Percentiles rank a stretch among this genome's conserved stretches.
phyloP scores from a whole-genome alignment of 2,797 vertebrate genomes.

The Ibycter americanus region DNA sequence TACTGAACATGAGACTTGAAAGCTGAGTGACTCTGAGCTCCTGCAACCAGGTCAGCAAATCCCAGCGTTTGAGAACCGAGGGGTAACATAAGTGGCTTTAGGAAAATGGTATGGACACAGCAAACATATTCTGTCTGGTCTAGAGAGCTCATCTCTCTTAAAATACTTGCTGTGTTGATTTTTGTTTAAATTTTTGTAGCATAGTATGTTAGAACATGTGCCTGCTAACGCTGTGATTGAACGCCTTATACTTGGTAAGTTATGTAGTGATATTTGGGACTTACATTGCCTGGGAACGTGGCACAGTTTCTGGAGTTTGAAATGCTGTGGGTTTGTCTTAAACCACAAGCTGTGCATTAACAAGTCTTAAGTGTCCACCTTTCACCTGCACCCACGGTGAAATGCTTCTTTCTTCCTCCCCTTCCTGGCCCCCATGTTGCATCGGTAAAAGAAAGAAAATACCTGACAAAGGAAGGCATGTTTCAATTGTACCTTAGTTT shows the following conservation, averaged over 20 bases:
- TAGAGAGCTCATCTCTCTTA: not conserved
- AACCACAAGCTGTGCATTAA: no score
- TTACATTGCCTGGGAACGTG: not conserved
- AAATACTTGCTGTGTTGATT: not conserved
- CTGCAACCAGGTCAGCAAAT: not conserved
- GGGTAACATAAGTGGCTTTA: not conserved
- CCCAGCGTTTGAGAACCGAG: not conserved
- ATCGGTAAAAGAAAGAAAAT: not conserved
- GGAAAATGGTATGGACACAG: not conserved
- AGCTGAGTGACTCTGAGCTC: not conserved
- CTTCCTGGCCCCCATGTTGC: not conserved
- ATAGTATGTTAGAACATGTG: not conserved
- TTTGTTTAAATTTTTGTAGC: not conserved
- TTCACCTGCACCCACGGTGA: not conserved
- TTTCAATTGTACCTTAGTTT: not conserved
- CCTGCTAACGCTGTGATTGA: not conserved
- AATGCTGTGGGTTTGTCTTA: not conserved
- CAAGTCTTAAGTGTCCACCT: not conserved
- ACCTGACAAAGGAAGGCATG: not conserved
- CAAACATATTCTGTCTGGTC: not conserved
- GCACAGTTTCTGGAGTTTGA: not conserved
- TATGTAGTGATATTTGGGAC: not conserved
- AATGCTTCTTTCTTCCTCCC: not conserved
- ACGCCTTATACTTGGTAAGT: not conserved
- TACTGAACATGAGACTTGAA: fast-evolving